Conservation (phyloP, 1,140 invertebrate species). For the Drepana arcuata region DNA sequence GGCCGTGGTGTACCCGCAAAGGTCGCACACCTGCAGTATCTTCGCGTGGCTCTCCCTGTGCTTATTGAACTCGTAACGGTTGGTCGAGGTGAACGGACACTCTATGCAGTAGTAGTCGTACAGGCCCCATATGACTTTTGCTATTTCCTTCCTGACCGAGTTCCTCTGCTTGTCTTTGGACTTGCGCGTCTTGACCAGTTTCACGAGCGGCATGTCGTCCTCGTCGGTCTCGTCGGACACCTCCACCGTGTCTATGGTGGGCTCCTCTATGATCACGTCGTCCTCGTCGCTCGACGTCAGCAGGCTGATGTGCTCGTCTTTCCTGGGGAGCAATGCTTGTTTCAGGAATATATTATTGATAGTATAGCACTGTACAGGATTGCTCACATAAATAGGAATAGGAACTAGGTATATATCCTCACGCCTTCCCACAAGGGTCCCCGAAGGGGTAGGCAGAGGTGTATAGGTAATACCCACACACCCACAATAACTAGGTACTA, state of each 20-base stretch:
- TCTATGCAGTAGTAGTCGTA: conserved; percentile 37
- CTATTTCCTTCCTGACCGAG: conserved; percentile 5
- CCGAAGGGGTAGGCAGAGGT: too few relatives aligned
- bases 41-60: conserved; percentile 16
- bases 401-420: background rate
- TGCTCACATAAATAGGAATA: background rate
- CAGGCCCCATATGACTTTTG: conserved; percentile 21
- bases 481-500: too few relatives aligned
- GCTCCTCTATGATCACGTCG: conserved; percentile 54
- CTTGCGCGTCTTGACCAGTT: conserved; percentile 19
- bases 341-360: too few relatives aligned
- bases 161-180: conserved; percentile 7
- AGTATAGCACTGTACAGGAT: background rate
- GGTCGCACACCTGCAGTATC: conserved; percentile 28
- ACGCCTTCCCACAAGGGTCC: background rate
- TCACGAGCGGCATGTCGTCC: conserved; percentile 42
- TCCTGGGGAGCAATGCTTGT: too few relatives aligned
- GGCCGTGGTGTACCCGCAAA: conserved; percentile 35
- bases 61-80: conserved; percentile 14
- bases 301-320: conserved; percentile 42
- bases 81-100: conserved; percentile 26
- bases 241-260: conserved; percentile 48
- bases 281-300: conserved; percentile 57
- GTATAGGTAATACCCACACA: too few relatives aligned
- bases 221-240: conserved; percentile 52